Base-by-base conservation (phyloP, 2,888 invertebrate genomes). In the Archaeoteleia sp. region DNA sequence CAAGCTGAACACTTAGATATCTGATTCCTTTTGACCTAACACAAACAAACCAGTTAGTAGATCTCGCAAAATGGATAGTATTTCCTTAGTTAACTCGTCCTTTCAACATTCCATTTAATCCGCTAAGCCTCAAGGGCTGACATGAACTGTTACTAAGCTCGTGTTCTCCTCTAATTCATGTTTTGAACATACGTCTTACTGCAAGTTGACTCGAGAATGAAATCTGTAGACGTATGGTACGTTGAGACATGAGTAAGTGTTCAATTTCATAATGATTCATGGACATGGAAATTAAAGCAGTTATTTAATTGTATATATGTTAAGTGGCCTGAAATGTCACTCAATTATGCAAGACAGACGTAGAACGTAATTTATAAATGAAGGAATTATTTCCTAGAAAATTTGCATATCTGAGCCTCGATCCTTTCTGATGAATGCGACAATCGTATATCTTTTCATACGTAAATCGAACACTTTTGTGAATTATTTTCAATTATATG, bases 71-170 rank as follows among this genome's bases (percentile, higher is more conserved):
- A 60, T 60, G 17, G 39, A 60, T 45, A 51, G 51, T 15, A 51
- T 45, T 51, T 60, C 39, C 60, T 51, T 45, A 39, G 39, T 49
- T 51, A 60, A 60, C 43, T 48, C 29, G 35, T 43, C 51, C 60
- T 60, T 60, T 60, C 60, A 60, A 37, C 60, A 37, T 60, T 37
- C 51, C 45, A 60, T 51, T 51, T 51, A 60, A 60, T 51, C 51
- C 32, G 35, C 37, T 60, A 60, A 60, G 43, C 37, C 51, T 60
- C 20, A 15, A 51, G 32, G 45, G 39, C 30, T 60, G 60, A 60
- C 51, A 45, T 51, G 32, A 51, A 60, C 60, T 45, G 51, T 45
- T 60, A 45, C 51, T 51, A 43, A 43, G 45, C 51, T 51, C 25
- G 6, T 37, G 35, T 45, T 51, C 45, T 51, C 29, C 37, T 39